These are phyloP conservation scores for Chrysodeixis includens DNA, from an alignment of 2,888 invertebrate species.

Conservation along the genomic window DNA sequence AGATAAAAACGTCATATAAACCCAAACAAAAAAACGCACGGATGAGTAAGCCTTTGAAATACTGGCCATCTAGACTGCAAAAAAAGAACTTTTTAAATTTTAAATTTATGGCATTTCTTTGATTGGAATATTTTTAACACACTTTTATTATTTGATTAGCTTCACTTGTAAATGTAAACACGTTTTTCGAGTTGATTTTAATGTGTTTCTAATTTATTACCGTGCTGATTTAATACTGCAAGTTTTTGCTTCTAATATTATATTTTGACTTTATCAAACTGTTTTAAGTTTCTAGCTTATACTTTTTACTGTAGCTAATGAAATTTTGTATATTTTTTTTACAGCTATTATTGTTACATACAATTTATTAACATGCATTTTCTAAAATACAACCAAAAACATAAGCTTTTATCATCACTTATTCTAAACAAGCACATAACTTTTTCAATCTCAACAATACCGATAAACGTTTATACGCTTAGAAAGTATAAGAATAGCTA, in stretches of 20 bases:
- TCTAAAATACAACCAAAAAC: too few relatives aligned
- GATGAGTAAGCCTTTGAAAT: too few relatives aligned
- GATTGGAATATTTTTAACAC: neutral
- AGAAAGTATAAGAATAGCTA: conserved; percentile 44
- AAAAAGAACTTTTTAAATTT: neutral
- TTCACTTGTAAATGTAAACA: neutral
- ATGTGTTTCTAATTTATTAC: neutral
- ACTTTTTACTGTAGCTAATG: neutral
- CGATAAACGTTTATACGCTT: conserved; percentile 25
- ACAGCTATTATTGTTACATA: too few relatives aligned
- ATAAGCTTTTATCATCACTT: too few relatives aligned
- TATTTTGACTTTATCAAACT: neutral
- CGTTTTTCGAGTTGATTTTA: conserved; percentile 1
- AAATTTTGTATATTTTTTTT: neutral
- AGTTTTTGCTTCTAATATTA: neutral
- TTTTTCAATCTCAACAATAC: too few relatives aligned
- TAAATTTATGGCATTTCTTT: neutral
- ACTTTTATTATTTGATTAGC: neutral
- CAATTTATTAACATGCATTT: too few relatives aligned
- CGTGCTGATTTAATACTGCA: neutral
- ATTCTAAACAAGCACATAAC: too few relatives aligned
- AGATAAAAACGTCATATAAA: too few relatives aligned
- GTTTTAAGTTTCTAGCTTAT: neutral
- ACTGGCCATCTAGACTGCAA: neutral
- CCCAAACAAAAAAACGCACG: too few relatives aligned